Evolutionary conservation across 2,888 invertebrate species (phyloP).

Genomic region (Lasioglossum pauxillum): DNA sequence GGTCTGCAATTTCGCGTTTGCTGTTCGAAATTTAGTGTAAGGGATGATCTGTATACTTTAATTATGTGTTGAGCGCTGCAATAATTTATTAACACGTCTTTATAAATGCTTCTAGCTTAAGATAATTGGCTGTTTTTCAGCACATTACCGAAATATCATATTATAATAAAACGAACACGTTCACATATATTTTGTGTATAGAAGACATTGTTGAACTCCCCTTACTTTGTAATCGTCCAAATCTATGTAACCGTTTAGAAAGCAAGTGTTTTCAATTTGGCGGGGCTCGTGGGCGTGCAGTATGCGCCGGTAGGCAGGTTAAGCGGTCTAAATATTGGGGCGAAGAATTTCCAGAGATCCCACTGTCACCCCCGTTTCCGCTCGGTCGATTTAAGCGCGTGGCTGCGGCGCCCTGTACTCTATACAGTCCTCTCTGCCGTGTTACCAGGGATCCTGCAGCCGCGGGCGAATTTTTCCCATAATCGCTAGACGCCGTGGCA

Average conservation of each 20-base stretch:
- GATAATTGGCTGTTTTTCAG: too few relatives aligned
- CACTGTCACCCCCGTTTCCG: background rate
- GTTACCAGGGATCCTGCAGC: conserved; percentile 24
- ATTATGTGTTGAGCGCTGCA: too few relatives aligned
- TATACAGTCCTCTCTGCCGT: background rate
- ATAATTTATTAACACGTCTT: too few relatives aligned
- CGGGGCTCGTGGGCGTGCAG: background rate
- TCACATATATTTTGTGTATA: too few relatives aligned
- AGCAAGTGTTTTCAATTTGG: background rate
- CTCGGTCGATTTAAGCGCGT: conserved; percentile 14
- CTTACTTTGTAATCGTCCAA: background rate
- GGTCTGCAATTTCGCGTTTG: background rate
- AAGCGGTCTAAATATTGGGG: conserved; percentile 8
- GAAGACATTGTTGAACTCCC: background rate
- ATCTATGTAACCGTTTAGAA: background rate
- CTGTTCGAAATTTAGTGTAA: background rate
- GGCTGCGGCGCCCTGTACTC: background rate
- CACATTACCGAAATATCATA: too few relatives aligned
- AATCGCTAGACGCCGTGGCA: conserved; percentile 29
- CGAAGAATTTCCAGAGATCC: conserved; percentile 13
- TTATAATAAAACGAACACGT: too few relatives aligned
- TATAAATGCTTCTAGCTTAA: too few relatives aligned
- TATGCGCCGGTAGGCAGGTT: background rate
- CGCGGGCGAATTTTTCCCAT: conserved; percentile 22
- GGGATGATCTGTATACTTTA: too few relatives aligned